These are phyloP conservation scores for Atethmia centrago DNA, from an alignment of 2,888 invertebrate genomes.

Conservation along the genomic window DNA sequence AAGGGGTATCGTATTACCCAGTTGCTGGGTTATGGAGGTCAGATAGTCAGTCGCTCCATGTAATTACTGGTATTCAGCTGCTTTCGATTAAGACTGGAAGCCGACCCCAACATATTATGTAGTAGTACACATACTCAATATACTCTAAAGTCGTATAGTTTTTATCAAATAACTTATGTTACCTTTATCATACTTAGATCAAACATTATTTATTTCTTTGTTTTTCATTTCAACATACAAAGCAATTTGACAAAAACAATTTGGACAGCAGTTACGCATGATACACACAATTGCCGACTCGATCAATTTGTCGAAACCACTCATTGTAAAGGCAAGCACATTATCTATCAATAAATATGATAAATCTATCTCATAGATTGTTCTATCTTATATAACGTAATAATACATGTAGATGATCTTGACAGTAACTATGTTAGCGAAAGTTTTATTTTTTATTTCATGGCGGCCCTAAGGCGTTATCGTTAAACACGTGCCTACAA, in stretches of 20 bases:
- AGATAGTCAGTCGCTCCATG: too few species aligned
- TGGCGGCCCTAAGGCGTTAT: slow-evolving; percentile 58
- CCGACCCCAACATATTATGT: too few species aligned
- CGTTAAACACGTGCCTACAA: slow-evolving; percentile 40
- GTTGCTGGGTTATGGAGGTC: too few species aligned
- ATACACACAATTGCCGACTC: slow-evolving; percentile 43
- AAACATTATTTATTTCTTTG: background rate
- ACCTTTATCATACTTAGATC: background rate
- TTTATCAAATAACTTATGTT: background rate
- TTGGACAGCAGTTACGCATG: slow-evolving; percentile 39
- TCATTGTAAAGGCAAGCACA: slow-evolving; percentile 46
- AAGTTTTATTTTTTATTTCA: slow-evolving; percentile 59
- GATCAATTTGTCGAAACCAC: slow-evolving; percentile 63
- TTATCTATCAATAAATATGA: slow-evolving; percentile 64
- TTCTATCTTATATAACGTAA: slow-evolving; percentile 58
- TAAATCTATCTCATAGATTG: slow-evolving; percentile 62
- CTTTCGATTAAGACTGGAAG: too few species aligned
- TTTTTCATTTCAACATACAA: background rate
- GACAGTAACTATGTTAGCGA: slow-evolving; percentile 63
- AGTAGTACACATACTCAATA: too few species aligned
- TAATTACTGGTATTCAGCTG: too few species aligned
- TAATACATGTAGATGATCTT: slow-evolving; percentile 62
- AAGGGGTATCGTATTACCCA: too few species aligned
- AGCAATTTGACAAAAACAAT: slow-evolving; percentile 30
- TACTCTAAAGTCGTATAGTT: too few species aligned